Conservation (phyloP, 2,113 vertebrate species). For the Xyliphius kryptos region DNA sequence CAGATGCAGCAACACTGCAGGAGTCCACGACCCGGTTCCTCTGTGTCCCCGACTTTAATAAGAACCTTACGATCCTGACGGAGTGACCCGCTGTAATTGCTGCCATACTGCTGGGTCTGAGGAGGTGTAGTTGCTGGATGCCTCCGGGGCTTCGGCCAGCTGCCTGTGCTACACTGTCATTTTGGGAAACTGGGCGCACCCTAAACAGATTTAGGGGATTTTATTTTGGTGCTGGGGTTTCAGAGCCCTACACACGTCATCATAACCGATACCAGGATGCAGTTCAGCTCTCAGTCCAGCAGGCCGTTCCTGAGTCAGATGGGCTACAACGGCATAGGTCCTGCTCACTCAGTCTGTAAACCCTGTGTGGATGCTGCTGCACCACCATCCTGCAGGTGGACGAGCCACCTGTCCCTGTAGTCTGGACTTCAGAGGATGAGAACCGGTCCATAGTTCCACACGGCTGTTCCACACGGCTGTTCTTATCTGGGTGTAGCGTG, state of each 20-base stretch:
- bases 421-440: neutral
- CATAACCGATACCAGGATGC: neutral
- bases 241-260: constrained; percentile 3
- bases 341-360: too few species aligned
- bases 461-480: constrained; percentile 28
- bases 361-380: too few species aligned
- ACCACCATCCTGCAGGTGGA: too few species aligned
- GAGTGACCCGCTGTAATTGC: constrained; percentile 31
- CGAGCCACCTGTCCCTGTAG: too few species aligned
- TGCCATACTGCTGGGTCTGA: constrained; percentile 7
- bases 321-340: too few species aligned
- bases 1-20: constrained; percentile 1
- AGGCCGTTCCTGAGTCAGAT: neutral
- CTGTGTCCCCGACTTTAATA: constrained; percentile 5
- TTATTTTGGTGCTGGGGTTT: neutral
- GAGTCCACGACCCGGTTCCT: too few species aligned
- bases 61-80: constrained; percentile 20
- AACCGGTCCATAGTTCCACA: too few species aligned
- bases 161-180: constrained; percentile 18
- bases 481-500: constrained; percentile 38
- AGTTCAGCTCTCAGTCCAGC: neutral
- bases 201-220: constrained; percentile 6
- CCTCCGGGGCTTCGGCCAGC: constrained; percentile 12
- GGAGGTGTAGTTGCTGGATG: neutral
- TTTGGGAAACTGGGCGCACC: constrained; percentile 8